Conservation (phyloP, 1,140 invertebrate species). For the Neodiprion pinetum region DNA sequence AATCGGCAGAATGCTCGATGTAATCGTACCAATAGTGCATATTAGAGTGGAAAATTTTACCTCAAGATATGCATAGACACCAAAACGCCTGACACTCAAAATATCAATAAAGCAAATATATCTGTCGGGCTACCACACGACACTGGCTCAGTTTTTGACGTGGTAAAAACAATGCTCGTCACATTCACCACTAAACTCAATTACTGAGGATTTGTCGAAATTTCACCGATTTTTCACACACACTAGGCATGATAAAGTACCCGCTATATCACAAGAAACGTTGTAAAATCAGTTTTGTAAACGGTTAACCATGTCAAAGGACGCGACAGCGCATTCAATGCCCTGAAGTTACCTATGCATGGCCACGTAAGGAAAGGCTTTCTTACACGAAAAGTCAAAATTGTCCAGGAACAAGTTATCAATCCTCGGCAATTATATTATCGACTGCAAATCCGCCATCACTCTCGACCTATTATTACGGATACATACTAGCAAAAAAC, state of each 20-base stretch:
- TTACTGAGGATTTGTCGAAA: conserved; percentile 38
- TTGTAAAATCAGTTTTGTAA: conserved; percentile 38
- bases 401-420: not conserved
- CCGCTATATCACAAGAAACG: conserved; percentile 35
- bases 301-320: conserved; percentile 55
- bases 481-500: too few relatives aligned
- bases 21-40: conserved; percentile 8
- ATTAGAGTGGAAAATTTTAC: conserved; percentile 37
- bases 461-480: too few relatives aligned
- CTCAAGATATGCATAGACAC: conserved; percentile 59
- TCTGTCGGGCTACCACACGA: conserved; percentile 36
- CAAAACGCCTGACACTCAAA: conserved; percentile 51
- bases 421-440: not conserved
- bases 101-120: conserved; percentile 57
- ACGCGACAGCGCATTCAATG: conserved; percentile 45
- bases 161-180: conserved; percentile 24
- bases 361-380: conserved; percentile 16
- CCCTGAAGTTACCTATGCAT: conserved; percentile 35
- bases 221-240: conserved; percentile 31
- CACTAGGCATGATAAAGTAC: conserved; percentile 44
- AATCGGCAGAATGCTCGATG: not conserved
- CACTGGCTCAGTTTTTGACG: conserved; percentile 34
- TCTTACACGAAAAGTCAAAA: not conserved
- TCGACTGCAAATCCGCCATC: too few relatives aligned
- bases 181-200: conserved; percentile 38